Evolutionary conservation across 2,113 vertebrate genomes (phyloP).

Genomic region (Hucho hucho): DNA sequence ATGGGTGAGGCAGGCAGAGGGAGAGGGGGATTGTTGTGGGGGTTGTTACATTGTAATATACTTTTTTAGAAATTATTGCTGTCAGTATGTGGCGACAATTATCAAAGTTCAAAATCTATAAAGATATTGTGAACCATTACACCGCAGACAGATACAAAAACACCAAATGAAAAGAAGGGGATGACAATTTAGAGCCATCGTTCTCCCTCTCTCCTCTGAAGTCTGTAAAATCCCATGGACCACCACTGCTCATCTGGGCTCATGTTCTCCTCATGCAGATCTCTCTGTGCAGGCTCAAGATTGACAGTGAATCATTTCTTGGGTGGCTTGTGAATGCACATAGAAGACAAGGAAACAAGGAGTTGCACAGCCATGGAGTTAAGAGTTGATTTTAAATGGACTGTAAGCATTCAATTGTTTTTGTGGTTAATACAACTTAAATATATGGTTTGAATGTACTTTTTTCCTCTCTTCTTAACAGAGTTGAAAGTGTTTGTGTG

Average conservation of each 20-base stretch:
- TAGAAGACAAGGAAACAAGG: constrained; percentile 39
- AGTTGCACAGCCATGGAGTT: constrained; percentile 39
- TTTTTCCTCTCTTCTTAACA: background rate
- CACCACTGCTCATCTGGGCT: constrained; percentile 64
- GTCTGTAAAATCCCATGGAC: constrained; percentile 47
- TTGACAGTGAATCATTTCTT: constrained; percentile 60
- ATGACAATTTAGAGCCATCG: background rate
- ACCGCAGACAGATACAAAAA: background rate
- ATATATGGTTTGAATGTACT: background rate
- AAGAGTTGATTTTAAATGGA: constrained; percentile 9
- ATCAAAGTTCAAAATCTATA: background rate
- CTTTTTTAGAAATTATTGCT: constrained; percentile 25
- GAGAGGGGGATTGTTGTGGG: background rate
- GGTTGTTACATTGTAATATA: constrained; percentile 52
- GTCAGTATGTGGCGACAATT: constrained; percentile 29
- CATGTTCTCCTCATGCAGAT: constrained; percentile 56
- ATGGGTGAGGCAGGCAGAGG: constrained; percentile 7
- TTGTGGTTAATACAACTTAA: background rate
- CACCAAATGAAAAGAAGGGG: background rate
- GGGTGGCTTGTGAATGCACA: constrained; percentile 47
- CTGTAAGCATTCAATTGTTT: constrained; percentile 11
- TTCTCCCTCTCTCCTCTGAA: constrained; percentile 39
- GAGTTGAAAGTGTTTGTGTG: background rate
- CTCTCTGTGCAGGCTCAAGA: constrained; percentile 61
- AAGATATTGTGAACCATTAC: background rate